phyloP scores from a whole-genome alignment of 2,888 invertebrate genomes.

The Abrostola tripartita region DNA sequence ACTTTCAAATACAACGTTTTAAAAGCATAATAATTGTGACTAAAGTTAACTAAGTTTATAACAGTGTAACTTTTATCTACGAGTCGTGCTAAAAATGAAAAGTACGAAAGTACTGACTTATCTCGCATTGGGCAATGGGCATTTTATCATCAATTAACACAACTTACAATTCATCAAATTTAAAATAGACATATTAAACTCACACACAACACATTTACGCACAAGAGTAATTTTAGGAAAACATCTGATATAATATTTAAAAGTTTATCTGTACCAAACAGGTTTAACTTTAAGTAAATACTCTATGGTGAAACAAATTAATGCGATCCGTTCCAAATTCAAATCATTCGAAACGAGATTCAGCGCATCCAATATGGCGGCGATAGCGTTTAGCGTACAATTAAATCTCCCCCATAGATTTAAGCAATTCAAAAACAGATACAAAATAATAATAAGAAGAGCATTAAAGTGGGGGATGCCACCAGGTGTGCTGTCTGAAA shows the following conservation, averaged over 20 bases:
- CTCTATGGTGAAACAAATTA: constrained; percentile 48
- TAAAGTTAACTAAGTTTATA: background rate
- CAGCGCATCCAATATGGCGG: constrained; percentile 73
- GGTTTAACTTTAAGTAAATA: constrained; percentile 50
- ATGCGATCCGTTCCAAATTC: constrained; percentile 53
- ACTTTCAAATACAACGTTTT: background rate
- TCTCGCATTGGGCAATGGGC: too few relatives aligned
- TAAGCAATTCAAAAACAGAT: constrained; percentile 87
- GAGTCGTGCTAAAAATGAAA: background rate
- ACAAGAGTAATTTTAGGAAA: background rate
- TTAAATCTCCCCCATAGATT: constrained; percentile 85
- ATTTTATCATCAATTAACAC: too few relatives aligned
- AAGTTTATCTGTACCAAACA: constrained; percentile 32
- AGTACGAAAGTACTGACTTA: too few relatives aligned
- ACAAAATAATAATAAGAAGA: constrained; percentile 87
- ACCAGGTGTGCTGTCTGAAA: constrained; percentile 80
- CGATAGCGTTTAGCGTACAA: constrained; percentile 85
- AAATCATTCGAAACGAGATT: constrained; percentile 71
- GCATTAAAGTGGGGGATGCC: constrained; percentile 76
- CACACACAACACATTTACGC: too few relatives aligned
- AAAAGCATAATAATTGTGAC: background rate
- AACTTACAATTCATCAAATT: too few relatives aligned
- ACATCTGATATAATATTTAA: background rate
- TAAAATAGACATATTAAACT: too few relatives aligned
- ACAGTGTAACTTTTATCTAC: background rate